These are phyloP conservation scores for Ceramica pisi DNA, from an alignment of 2,888 invertebrate species.

Conservation along the genomic window DNA sequence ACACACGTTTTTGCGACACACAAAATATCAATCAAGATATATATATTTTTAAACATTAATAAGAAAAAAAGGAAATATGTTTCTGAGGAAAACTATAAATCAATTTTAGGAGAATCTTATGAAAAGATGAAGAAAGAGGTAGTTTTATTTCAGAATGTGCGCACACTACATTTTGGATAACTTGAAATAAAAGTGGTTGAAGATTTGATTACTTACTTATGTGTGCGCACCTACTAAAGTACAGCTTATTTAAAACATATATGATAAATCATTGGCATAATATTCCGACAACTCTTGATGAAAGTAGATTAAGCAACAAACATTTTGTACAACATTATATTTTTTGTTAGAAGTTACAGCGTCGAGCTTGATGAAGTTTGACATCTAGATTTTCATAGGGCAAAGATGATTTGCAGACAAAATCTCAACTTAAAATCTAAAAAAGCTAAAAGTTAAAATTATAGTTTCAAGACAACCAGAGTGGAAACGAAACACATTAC, in stretches of 20 bases:
- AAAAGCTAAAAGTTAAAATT: neutral
- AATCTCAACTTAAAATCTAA: slow-evolving; percentile 15
- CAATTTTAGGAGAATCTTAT: slow-evolving; percentile 14
- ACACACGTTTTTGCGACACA: neutral
- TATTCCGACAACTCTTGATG: neutral
- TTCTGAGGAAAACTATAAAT: neutral
- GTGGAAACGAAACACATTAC: neutral
- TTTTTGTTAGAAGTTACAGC: slow-evolving; percentile 11
- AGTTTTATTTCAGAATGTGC: slow-evolving; percentile 45
- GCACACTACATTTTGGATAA: slow-evolving; percentile 17
- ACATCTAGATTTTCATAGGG: neutral
- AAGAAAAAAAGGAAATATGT: neutral
- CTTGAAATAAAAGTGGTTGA: neutral
- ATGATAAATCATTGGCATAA: slow-evolving; percentile 22
- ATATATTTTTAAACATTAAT: neutral
- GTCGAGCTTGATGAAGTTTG: neutral
- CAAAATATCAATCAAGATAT: neutral
- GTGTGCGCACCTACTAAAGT: slow-evolving; percentile 28
- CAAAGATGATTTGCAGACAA: slow-evolving; percentile 3
- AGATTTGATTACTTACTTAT: neutral
- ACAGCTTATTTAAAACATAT: slow-evolving; percentile 25
- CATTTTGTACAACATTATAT: slow-evolving; percentile 24
- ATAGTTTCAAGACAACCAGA: neutral
- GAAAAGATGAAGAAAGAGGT: slow-evolving; percentile 49
- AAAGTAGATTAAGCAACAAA: slow-evolving; percentile 32